phyloP scores from a whole-genome alignment of 35 echinoderm and acorn worm genomes.

The Eucidaris tribuloides region DNA sequence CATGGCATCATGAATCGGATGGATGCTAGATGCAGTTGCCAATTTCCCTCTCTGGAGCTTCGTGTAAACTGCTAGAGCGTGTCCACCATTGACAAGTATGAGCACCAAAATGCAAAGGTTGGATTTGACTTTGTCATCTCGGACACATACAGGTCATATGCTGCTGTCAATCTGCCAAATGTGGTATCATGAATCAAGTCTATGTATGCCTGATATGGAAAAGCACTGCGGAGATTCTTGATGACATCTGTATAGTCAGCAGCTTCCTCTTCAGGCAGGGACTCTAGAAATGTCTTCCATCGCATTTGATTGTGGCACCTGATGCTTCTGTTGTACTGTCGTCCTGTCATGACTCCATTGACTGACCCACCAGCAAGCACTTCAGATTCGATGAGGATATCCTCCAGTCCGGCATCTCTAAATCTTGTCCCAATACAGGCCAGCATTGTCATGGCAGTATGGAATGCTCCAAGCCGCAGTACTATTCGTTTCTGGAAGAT shows the following conservation, averaged over 20 bases:
- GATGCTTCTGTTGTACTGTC: constrained; percentile 77
- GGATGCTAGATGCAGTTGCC: constrained; percentile 51
- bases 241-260: background rate
- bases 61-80: constrained; percentile 31
- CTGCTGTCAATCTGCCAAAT: no score
- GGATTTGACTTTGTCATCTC: no score
- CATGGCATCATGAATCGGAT: constrained; percentile 34
- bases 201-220: background rate
- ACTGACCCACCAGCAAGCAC: constrained; percentile 66
- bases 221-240: background rate
- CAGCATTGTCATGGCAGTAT: constrained; percentile 74
- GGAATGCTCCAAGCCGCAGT: constrained; percentile 78
- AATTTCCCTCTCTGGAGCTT: constrained; percentile 59
- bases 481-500: constrained; percentile 55
- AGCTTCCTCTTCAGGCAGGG: constrained; percentile 2
- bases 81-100: constrained; percentile 65
- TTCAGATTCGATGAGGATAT: constrained; percentile 75
- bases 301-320: constrained; percentile 52
- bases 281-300: constrained; percentile 38
- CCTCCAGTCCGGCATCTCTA: constrained; percentile 66
- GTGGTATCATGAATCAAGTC: background rate
- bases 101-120: constrained; percentile 45
- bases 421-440: constrained; percentile 69
- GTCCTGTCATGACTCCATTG: constrained; percentile 70
- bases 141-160: no score